Evolutionary conservation across 2,888 invertebrate species (phyloP).

Genomic region (Rhyacophila evoluta): DNA sequence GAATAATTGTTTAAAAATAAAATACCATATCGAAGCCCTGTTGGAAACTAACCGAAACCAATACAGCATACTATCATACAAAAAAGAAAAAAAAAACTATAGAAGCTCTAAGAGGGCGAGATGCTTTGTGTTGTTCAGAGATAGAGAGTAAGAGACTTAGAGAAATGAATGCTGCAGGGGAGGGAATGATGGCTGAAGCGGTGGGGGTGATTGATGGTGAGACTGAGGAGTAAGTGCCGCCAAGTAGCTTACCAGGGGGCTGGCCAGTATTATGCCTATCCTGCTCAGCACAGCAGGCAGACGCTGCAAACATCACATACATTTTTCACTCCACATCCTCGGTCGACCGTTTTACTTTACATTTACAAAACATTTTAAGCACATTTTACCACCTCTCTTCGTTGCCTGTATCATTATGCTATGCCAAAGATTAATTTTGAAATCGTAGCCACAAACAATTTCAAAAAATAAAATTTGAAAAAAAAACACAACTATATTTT

Average conservation of each 20-base stretch:
- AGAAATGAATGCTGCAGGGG: constrained; percentile 23
- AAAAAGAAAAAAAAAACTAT: constrained; percentile 7
- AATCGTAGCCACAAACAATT: no score
- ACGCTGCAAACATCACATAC: constrained; percentile 85
- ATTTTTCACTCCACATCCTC: constrained; percentile 63
- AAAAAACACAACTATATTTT: no score
- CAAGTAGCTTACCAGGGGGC: constrained; percentile 87
- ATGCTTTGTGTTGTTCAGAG: constrained; percentile 6
- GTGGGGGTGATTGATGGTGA: constrained; percentile 48
- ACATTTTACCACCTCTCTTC: not conserved
- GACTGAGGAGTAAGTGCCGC: constrained; percentile 56
- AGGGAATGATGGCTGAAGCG: constrained; percentile 40
- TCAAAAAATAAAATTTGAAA: no score
- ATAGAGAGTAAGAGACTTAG: constrained; percentile 28
- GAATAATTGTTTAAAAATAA: not conserved
- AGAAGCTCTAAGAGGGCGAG: constrained; percentile 18
- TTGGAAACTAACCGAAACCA: constrained; percentile 5
- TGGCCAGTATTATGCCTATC: constrained; percentile 96
- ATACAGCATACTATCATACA: constrained; percentile 21
- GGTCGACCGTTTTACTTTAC: not conserved
- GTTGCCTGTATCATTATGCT: not conserved
- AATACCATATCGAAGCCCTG: not conserved
- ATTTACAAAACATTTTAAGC: constrained; percentile 15
- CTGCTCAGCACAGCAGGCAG: constrained; percentile 95
- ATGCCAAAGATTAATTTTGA: no score